phyloP scores from a whole-genome alignment of 2,888 invertebrate species.

The Drosophila macrospina region DNA sequence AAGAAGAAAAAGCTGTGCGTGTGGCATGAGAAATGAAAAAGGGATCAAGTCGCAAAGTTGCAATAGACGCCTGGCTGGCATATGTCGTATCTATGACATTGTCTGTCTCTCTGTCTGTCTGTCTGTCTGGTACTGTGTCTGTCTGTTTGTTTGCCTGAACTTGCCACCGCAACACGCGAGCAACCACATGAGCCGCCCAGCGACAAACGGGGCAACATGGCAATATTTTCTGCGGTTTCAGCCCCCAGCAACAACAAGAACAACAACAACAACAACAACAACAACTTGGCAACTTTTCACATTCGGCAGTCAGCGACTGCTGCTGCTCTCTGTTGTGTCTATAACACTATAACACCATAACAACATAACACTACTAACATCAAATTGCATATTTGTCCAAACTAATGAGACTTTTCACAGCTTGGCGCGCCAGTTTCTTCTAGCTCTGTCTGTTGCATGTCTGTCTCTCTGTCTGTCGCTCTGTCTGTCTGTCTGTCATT shows the following conservation, averaged over 20 bases:
- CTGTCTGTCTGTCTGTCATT: conserved; percentile 2
- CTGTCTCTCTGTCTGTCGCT: too few relatives aligned
- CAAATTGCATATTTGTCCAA: conserved; percentile 81
- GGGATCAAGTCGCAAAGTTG: conserved; percentile 70
- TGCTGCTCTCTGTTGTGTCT: conserved; percentile 21
- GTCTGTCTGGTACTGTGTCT: background rate
- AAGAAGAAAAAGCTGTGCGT: conserved; percentile 58
- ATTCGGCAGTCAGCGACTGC: conserved; percentile 53
- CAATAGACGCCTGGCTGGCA: conserved; percentile 53
- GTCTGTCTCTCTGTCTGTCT: conserved; percentile 29
- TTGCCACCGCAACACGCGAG: conserved; percentile 78
- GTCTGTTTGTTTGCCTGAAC: conserved; percentile 60
- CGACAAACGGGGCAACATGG: conserved; percentile 16
- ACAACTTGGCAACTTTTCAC: conserved; percentile 71
- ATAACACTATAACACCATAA: conserved; percentile 36
- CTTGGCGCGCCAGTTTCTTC: conserved; percentile 64
- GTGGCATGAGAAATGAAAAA: conserved; percentile 75
- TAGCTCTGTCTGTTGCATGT: conserved; percentile 5
- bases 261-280: conserved; percentile 16
- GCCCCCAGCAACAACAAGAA: conserved; percentile 12
- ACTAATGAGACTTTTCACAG: conserved; percentile 83
- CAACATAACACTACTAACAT: conserved; percentile 52
- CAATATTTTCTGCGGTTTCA: conserved; percentile 48
- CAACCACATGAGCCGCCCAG: conserved; percentile 38
- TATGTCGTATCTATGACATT: conserved; percentile 53